A percentile compares a stretch with the other conserved stretches of the same genome.
Evolutionary conservation across 1,140 invertebrate genomes (phyloP).

Genomic region (Bombus confusus): DNA sequence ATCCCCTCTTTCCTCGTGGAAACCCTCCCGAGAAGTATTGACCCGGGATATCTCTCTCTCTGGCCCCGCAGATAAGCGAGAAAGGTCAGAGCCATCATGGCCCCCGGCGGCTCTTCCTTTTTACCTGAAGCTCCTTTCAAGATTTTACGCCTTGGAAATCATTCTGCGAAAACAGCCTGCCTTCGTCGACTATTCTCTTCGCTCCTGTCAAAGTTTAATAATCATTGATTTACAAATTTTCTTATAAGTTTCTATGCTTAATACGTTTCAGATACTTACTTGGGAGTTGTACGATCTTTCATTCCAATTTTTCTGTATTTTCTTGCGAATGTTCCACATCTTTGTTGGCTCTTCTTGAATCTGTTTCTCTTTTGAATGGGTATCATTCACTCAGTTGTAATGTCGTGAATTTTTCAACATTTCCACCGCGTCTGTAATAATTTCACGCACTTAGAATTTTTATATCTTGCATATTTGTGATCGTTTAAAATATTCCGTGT

Average conservation of each 20-base stretch:
- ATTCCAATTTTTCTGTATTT: background rate
- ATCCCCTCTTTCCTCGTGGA: conserved; percentile 56
- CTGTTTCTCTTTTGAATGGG: background rate
- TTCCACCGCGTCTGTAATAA: too few relatives aligned
- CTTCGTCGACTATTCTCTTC: too few relatives aligned
- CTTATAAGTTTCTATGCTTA: background rate
- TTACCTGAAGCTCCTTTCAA: conserved; percentile 39
- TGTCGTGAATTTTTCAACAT: too few relatives aligned
- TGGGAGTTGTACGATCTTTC: too few relatives aligned
- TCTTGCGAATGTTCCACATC: background rate
- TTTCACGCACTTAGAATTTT: too few relatives aligned
- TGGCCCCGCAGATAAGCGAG: conserved; percentile 64
- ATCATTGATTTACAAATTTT: background rate
- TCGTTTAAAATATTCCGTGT: background rate
- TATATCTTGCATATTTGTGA: too few relatives aligned
- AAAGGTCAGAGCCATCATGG: conserved; percentile 65
- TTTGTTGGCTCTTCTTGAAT: background rate
- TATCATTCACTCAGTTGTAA: too few relatives aligned
- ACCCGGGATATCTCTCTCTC: conserved; percentile 50
- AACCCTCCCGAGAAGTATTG: conserved; percentile 63
- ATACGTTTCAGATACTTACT: background rate
- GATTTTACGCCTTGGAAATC: conserved; percentile 15
- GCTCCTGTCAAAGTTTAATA: background rate
- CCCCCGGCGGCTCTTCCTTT: conserved; percentile 60
- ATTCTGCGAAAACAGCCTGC: background rate